A percentile compares a stretch with the other conserved stretches of the same genome.
Conservation (phyloP, 1,140 invertebrate species). For the Leptinotarsa lineolata region DNA sequence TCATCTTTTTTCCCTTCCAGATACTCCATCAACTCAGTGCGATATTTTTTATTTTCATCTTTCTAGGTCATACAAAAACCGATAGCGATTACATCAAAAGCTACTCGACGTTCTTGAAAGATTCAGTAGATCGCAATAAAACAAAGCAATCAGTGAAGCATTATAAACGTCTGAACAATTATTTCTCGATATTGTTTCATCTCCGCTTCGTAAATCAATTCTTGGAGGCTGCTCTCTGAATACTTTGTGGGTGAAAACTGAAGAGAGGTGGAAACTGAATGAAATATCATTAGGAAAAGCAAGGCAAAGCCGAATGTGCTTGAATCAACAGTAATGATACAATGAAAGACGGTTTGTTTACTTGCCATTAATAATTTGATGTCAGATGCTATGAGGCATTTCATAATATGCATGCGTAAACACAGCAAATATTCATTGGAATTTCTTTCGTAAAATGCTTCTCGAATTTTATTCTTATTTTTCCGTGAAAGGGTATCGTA, state of each 20-base stretch:
- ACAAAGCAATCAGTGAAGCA: background rate
- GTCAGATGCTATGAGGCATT: background rate
- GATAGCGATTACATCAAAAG: too few species aligned
- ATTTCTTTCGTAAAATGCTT: background rate
- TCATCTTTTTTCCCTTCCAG: too few species aligned
- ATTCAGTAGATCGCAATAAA: background rate
- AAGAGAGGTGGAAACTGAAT: background rate
- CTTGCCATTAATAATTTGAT: background rate
- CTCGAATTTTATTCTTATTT: background rate
- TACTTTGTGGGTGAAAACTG: background rate
- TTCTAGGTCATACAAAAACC: too few species aligned
- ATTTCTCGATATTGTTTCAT: constrained; percentile 6
- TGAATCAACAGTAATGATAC: background rate
- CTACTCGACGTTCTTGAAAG: too few species aligned
- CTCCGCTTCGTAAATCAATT: background rate
- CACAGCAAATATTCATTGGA: background rate
- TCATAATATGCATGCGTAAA: background rate
- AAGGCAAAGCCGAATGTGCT: background rate
- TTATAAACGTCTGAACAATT: constrained; percentile 1
- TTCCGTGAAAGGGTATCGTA: too few species aligned
- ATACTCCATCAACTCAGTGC: too few species aligned
- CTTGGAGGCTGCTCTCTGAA: background rate
- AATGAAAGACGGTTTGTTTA: background rate
- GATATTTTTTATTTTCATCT: too few species aligned
- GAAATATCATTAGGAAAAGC: background rate